phyloP scores from a whole-genome alignment of 2,888 invertebrate species.

The Bombylius major region DNA sequence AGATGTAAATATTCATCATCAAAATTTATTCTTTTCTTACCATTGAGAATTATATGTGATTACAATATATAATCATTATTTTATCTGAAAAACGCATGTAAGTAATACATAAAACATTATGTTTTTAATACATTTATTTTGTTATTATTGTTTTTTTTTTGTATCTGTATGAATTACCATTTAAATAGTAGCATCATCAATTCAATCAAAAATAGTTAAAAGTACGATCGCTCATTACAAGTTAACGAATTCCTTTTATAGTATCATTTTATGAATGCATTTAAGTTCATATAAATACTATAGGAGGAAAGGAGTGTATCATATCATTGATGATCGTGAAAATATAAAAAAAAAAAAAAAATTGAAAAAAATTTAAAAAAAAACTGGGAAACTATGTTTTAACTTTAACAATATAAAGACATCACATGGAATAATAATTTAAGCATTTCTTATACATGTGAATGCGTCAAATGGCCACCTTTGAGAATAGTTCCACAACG shows the following conservation, averaged over 20 bases:
- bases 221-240: slow-evolving; percentile 12
- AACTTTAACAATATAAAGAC: slow-evolving; percentile 14
- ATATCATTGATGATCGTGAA: slow-evolving; percentile 3
- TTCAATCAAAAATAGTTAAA: slow-evolving; percentile 11
- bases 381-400: slow-evolving; percentile 2
- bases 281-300: neutral
- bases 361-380: too few species aligned
- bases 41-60: too few species aligned
- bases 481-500: slow-evolving; percentile 4
- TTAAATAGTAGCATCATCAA: slow-evolving; percentile 12
- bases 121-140: neutral
- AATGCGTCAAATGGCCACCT: slow-evolving; percentile 15
- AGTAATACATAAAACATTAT: neutral
- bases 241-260: slow-evolving; percentile 15
- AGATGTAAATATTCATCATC: too few species aligned
- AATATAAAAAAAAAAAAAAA: too few species aligned
- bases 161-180: slow-evolving; percentile 9
- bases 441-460: slow-evolving; percentile 11
- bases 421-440: slow-evolving; percentile 15
- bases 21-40: too few species aligned
- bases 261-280: slow-evolving; percentile 6
- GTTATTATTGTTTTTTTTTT: neutral
- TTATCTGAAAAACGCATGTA: neutral
- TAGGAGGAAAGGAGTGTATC: neutral
- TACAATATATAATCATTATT: too few species aligned